Evolutionary conservation across 1,140 invertebrate genomes (phyloP), one percentile per base, ranked within the genome.

Genomic region (Callitettix versicolor): DNA sequence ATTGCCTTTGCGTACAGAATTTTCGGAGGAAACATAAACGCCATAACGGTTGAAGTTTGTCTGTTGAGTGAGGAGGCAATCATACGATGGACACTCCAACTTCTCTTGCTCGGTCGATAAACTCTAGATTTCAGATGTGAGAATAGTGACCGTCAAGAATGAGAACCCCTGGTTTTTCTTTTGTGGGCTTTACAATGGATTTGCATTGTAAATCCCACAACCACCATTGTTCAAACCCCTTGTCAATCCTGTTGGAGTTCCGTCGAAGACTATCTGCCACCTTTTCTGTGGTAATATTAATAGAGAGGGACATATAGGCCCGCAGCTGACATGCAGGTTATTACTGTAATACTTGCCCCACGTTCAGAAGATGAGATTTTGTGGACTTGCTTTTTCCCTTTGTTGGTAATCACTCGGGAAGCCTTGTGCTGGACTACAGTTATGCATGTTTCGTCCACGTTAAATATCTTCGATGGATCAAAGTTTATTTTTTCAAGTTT

Each of bases 261-360:
- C 40, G 12, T 52, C 38, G 9, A 9, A 24, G 14, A 57, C 14
- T 36, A 66, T 56, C 20, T 68, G 55, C 33, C 47, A 67, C 43
- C 59, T 61, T 22, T 62, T 59, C 30, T 67, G 41, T 1, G 71
- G 69, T 61, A 72, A 74, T 42, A 74, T 61, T 24, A 74, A 62
- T 26, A 69, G 60, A 14, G 71, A 70, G 71, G 71, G 11, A 75
- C 58, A 18, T 44, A 43, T 49, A 65, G 67, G 5, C 70, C 71
- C 46, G 56, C 15, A 30, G 72, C 72, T 62, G 62, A 70, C 40
- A 52, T 52, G 9, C 26, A 4, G 26, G 26, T 4, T 30, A 30
- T 30, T 30, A 30, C 26, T 30, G 26, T 30, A 30, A 30, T 30
- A 30, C 3, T 30, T 30, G 26, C 26, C 26, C 9, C 26, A 30